A percentile compares a stretch with the other conserved stretches of the same genome.
phyloP scores from a whole-genome alignment of 2,113 vertebrate species.

The Turdus rufiventris region DNA sequence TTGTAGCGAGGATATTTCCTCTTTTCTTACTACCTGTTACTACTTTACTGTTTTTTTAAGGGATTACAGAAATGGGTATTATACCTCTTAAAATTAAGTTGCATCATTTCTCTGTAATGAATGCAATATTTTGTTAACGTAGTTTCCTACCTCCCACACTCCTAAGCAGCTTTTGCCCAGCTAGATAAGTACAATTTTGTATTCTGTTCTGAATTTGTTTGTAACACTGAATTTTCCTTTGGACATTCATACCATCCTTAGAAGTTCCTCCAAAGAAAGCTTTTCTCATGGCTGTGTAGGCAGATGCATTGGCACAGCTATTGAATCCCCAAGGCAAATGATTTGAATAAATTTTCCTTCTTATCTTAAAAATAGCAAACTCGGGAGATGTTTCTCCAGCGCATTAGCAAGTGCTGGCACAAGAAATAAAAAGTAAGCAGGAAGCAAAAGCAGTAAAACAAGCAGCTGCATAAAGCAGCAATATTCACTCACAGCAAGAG shows the following conservation, averaged over 20 bases:
- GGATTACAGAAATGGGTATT: neutral
- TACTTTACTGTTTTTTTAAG: neutral
- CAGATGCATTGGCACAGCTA: neutral
- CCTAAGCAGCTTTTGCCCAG: neutral
- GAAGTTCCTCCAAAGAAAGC: neutral
- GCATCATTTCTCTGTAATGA: neutral
- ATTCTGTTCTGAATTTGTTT: neutral
- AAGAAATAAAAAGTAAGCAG: neutral
- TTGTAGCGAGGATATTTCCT: neutral
- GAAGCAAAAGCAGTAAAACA: conserved; percentile 25
- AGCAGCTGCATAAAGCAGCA: conserved; percentile 19
- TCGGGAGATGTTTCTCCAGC: neutral
- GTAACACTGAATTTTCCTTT: neutral
- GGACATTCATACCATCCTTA: neutral
- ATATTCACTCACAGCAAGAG: neutral
- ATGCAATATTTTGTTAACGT: neutral
- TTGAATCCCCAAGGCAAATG: neutral
- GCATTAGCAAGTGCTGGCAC: neutral
- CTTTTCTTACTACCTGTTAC: neutral
- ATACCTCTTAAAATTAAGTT: neutral
- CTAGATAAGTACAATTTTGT: neutral
- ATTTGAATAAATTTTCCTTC: conserved; percentile 1
- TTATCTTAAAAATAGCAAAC: neutral
- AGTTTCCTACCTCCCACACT: neutral
- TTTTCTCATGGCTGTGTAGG: neutral